Conservation (phyloP, 1,140 invertebrate genomes). For the Drosophila ohnishii region DNA sequence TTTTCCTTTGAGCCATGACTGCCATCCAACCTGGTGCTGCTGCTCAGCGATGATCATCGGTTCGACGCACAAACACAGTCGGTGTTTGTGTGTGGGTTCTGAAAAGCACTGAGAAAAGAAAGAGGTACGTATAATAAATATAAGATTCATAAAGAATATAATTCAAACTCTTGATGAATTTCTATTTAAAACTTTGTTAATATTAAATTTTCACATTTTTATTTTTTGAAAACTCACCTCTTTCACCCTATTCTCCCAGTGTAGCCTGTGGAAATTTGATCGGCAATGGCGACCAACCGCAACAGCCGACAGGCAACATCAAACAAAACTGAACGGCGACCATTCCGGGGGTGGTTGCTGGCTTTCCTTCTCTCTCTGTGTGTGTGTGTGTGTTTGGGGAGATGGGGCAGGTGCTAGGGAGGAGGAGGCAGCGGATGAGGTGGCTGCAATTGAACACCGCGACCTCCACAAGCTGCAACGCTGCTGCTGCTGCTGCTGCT, state of each 20-base stretch:
- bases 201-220: background rate
- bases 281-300: conserved; percentile 41
- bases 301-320: conserved; percentile 47
- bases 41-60: conserved; percentile 12
- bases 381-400: background rate
- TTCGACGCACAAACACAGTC: conserved; percentile 8
- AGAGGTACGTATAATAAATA: no score
- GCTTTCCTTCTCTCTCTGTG: background rate
- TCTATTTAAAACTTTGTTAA: background rate
- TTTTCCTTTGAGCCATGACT: conserved; percentile 2
- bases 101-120: background rate
- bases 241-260: background rate
- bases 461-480: conserved; percentile 43
- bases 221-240: background rate
- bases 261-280: conserved; percentile 53
- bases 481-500: conserved; percentile 2
- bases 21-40: conserved; percentile 1
- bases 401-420: conserved; percentile 18
- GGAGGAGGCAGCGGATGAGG: conserved; percentile 13
- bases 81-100: background rate
- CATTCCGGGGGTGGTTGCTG: background rate
- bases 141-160: no score
- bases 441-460: conserved; percentile 64
- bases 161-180: background rate
- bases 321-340: conserved; percentile 28